Evolutionary conservation across 2,888 invertebrate species (phyloP).

Genomic region (Chrysotoxum bicinctum): DNA sequence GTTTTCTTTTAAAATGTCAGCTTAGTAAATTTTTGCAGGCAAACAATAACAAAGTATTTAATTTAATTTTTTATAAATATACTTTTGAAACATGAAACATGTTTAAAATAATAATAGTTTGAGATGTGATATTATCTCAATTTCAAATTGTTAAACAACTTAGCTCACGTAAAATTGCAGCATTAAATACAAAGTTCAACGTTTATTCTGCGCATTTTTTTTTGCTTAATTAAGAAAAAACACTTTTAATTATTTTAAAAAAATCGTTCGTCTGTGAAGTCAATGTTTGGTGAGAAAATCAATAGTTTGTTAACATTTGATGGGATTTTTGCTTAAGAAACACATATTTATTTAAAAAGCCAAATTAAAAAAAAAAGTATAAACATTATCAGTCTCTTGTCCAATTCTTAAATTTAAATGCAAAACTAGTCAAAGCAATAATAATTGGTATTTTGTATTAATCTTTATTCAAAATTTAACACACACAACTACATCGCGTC

Average conservation of each 20-base stretch:
- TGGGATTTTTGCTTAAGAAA: not conserved
- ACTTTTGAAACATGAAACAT: too few species aligned
- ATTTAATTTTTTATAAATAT: too few species aligned
- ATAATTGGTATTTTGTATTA: not conserved
- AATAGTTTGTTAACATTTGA: not conserved
- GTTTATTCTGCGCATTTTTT: too few species aligned
- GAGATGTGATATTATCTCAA: too few species aligned
- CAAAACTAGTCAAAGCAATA: not conserved
- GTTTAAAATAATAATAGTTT: too few species aligned
- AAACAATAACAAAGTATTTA: too few species aligned
- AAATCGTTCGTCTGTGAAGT: constrained; percentile 9
- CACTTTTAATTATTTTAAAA: not conserved
- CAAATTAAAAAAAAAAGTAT: not conserved
- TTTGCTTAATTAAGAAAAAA: not conserved
- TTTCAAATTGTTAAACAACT: too few species aligned
- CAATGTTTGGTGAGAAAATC: not conserved
- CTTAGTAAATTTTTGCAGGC: too few species aligned
- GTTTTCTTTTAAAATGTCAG: too few species aligned
- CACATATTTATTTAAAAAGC: not conserved
- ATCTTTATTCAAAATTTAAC: not conserved
- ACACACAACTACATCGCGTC: not conserved
- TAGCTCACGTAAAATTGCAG: too few species aligned
- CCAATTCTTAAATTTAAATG: not conserved
- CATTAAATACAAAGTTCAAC: too few species aligned
- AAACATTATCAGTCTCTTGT: not conserved